Evolutionary conservation across 1,140 invertebrate species (phyloP).

Genomic region (Drosophila orena): DNA sequence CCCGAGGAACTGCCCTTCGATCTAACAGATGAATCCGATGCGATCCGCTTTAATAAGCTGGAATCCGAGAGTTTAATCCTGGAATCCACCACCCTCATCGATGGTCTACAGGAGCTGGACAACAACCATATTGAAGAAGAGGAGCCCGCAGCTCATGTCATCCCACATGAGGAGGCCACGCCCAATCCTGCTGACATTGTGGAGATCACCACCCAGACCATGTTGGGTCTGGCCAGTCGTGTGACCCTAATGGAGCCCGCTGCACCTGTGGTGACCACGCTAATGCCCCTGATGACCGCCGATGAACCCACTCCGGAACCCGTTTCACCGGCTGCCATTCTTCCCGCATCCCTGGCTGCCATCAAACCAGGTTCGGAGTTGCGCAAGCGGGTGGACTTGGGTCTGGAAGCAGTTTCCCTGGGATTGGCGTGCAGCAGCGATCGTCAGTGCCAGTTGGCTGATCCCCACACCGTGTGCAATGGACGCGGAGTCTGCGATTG

Average conservation of each 20-base stretch:
- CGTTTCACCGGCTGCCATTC: constrained; percentile 17
- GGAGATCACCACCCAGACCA: constrained; percentile 84
- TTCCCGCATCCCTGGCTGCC: constrained; percentile 9
- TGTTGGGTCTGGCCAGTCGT: constrained; percentile 82
- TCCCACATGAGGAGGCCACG: constrained; percentile 64
- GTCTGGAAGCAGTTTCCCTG: constrained; percentile 89
- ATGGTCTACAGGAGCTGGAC: constrained; percentile 49
- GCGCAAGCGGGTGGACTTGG: constrained; percentile 85
- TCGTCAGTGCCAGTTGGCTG: constrained; percentile 91
- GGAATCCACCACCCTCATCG: constrained; percentile 69
- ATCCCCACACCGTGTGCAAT: constrained; percentile 91
- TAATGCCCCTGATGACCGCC: constrained; percentile 67
- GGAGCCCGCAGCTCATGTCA: constrained; percentile 4
- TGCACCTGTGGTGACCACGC: constrained; percentile 74
- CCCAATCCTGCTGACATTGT: constrained; percentile 72
- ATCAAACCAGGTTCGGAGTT: constrained; percentile 57
- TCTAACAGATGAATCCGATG: constrained; percentile 41
- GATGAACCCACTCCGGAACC: constrained; percentile 69
- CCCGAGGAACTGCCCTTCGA: constrained; percentile 79
- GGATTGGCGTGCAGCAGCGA: constrained; percentile 91
- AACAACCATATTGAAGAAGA: constrained; percentile 66
- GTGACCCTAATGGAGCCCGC: constrained; percentile 85
- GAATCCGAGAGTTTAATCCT: constrained; percentile 74
- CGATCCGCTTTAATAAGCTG: constrained; percentile 55
- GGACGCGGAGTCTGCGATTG: constrained; percentile 92